Conservation (phyloP, 2,113 vertebrate genomes). For the Chaetura pelagica region DNA sequence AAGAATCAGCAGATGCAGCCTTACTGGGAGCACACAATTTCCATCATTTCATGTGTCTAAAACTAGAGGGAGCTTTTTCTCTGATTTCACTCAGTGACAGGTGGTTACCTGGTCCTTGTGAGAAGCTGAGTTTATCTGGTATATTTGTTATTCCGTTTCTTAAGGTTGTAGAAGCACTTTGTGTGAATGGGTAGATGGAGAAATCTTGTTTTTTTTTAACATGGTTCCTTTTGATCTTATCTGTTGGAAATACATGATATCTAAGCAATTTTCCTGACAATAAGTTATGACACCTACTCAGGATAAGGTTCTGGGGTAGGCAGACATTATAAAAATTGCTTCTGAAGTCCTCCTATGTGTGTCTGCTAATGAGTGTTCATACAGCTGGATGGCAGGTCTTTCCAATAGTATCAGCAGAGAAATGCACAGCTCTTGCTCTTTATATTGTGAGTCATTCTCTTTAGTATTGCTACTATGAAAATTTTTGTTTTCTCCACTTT, state of each 20-base stretch:
- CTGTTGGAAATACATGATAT: not conserved
- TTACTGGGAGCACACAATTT: not conserved
- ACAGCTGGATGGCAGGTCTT: not conserved
- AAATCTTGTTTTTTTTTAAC: constrained; percentile 36
- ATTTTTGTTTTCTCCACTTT: not conserved
- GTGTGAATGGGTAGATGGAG: not conserved
- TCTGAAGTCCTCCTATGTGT: not conserved
- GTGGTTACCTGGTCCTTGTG: not conserved
- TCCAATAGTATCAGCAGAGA: not conserved
- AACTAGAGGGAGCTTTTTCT: not conserved
- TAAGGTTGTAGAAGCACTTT: not conserved
- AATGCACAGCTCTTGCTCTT: not conserved
- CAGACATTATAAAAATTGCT: not conserved
- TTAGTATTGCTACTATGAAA: constrained; percentile 17
- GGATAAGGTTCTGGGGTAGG: constrained; percentile 16
- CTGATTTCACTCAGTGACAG: not conserved
- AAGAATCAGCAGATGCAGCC: not conserved
- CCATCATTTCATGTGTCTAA: not conserved
- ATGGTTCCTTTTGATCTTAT: not conserved
- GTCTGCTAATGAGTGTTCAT: not conserved
- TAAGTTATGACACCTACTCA: not conserved
- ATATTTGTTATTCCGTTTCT: not conserved
- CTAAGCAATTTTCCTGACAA: constrained; percentile 42
- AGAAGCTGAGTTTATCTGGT: not conserved
- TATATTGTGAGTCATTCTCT: constrained; percentile 46